Evolutionary conservation across 1,140 invertebrate species (phyloP).

Genomic region (Heliconius hermathena): DNA sequence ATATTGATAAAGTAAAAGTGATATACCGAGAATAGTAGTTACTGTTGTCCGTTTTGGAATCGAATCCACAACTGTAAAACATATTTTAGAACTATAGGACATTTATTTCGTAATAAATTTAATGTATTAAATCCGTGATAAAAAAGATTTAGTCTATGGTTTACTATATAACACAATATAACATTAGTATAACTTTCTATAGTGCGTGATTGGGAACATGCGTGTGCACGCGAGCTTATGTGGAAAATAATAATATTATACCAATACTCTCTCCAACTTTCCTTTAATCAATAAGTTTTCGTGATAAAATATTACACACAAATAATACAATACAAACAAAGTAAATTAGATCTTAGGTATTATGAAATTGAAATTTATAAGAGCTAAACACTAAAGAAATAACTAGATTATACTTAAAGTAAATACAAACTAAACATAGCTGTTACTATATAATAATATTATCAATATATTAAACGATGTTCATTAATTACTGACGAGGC

Average conservation of each 20-base stretch:
- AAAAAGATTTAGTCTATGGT: neutral
- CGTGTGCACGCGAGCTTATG: constrained; percentile 32
- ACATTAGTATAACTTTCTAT: constrained; percentile 22
- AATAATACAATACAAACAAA: neutral
- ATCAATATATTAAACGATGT: constrained; percentile 4
- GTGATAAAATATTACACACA: neutral
- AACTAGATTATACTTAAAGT: neutral
- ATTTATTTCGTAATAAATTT: neutral
- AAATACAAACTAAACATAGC: neutral
- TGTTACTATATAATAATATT: neutral
- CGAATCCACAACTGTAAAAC: neutral
- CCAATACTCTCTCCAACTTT: constrained; percentile 13
- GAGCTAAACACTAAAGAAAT: neutral
- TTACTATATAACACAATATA: neutral
- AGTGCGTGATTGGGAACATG: constrained; percentile 21
- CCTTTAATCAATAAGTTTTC: constrained; percentile 10
- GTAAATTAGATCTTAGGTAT: neutral
- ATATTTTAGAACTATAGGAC: neutral
- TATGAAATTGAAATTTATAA: neutral
- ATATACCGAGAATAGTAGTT: neutral
- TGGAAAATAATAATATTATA: constrained; percentile 7
- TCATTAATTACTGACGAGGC: constrained; percentile 19
- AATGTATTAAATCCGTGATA: neutral
- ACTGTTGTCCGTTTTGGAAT: neutral
- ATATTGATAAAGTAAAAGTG: neutral